These are phyloP conservation scores for Sturnus vulgaris DNA, from an alignment of 2,113 vertebrate genomes.

Conservation along the genomic window DNA sequence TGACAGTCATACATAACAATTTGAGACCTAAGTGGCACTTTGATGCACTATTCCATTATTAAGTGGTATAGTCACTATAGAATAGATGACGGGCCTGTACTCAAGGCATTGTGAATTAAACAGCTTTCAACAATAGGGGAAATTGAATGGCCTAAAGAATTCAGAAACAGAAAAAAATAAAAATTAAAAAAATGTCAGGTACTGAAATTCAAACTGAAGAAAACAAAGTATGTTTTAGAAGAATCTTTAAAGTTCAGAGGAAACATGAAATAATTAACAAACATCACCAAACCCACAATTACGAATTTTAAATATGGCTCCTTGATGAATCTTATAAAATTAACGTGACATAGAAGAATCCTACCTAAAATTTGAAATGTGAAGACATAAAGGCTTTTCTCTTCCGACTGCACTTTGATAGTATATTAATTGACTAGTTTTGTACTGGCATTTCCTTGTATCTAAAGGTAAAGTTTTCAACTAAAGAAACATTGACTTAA, in stretches of 20 bases:
- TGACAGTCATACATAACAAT: slow-evolving; percentile 86
- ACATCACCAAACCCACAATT: slow-evolving; percentile 55
- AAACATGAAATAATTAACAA: slow-evolving; percentile 60
- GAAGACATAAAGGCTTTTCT: neutral
- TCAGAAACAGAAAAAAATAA: slow-evolving; percentile 70
- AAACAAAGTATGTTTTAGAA: slow-evolving; percentile 65
- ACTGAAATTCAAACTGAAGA: slow-evolving; percentile 57
- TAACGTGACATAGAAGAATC: neutral
- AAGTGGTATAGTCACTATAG: slow-evolving; percentile 78
- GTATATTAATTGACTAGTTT: slow-evolving; percentile 53
- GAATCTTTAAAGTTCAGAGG: slow-evolving; percentile 55
- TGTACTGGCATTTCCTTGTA: slow-evolving; percentile 56
- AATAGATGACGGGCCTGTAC: slow-evolving; percentile 76
- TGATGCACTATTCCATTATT: slow-evolving; percentile 83
- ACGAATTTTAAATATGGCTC: slow-evolving; percentile 26
- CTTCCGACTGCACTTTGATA: slow-evolving; percentile 33
- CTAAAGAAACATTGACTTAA: slow-evolving; percentile 76
- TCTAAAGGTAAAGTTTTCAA: slow-evolving; percentile 60
- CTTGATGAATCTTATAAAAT: slow-evolving; percentile 2
- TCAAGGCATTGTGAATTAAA: slow-evolving; percentile 73
- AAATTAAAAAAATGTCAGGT: slow-evolving; percentile 68
- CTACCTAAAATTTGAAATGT: neutral
- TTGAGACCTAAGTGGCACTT: slow-evolving; percentile 84
- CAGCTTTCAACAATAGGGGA: slow-evolving; percentile 64
- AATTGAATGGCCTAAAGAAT: slow-evolving; percentile 63